Base-by-base conservation (phyloP, 2,888 invertebrate genomes). In the Nymphalis c-album region DNA sequence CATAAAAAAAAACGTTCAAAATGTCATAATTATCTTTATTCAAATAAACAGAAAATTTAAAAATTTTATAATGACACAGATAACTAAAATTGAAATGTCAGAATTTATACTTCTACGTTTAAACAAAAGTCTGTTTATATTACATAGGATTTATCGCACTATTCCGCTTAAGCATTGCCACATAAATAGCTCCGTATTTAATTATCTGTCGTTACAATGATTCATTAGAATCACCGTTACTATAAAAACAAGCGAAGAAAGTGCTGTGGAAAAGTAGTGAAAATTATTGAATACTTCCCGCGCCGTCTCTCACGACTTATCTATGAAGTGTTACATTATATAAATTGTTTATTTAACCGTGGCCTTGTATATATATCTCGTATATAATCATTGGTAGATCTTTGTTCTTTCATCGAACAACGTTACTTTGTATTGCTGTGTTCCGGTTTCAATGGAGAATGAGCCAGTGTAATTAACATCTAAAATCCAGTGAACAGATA, bases 231-330 rank as follows among this genome's bases (percentile, higher is more conserved):
- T 67, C 45, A 47, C 59, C 63, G 26, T 17, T 61, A 50, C 57
- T 50, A 64, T 60, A 68, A 35, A 68, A 71, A 70, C 63, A 69
- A 68, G 67, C 66, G 75, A 84, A 70, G 85, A 87, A 87, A 86
- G 85, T 86, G 79, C 65, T 73, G 66, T 78, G 80, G 85, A 85
- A 88, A 87, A 87, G 83, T 83, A 72, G 85, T 81, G 84, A 85
- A 86, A 86, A 85, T 82, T 79, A 78, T 79, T 75, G 77, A 83
- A 81, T 81, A 82, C 81, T 82, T 82, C 81, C 84, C 80, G 78
- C 78, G 78, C 70, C 60, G 73, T 77, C 77, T 81, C 79, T 79
- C 78, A 79, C 78, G 77, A 77, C 69, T 64, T 67, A 64, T 63
- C 59, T 26, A 22, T 26, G 65, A 51, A 65, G 63, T 47, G 47